Evolutionary conservation across 2,113 vertebrate genomes (phyloP).

Genomic region (Oreochromis tanganicae): DNA sequence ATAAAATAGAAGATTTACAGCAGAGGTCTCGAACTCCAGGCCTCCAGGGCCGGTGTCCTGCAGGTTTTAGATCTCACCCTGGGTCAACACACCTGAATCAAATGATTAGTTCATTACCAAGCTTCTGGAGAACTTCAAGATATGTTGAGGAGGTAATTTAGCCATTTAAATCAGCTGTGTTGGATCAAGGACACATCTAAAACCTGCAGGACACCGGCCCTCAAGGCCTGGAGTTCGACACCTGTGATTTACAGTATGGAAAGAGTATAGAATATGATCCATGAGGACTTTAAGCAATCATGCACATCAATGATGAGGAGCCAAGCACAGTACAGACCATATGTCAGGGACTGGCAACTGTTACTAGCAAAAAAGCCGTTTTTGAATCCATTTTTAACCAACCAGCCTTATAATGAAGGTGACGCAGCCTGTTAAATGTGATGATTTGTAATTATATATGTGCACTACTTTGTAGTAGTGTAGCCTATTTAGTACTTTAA

Average conservation of each 20-base stretch:
- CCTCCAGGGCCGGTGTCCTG: not conserved
- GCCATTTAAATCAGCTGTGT: not conserved
- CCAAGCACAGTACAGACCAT: not conserved
- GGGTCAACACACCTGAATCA: not conserved
- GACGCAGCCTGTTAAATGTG: not conserved
- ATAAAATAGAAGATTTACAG: not conserved
- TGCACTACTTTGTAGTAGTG: not conserved
- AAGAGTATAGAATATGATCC: not conserved
- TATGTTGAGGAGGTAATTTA: not conserved
- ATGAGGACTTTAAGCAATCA: not conserved
- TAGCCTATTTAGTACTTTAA: not conserved
- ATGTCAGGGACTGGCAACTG: not conserved
- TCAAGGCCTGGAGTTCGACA: not conserved
- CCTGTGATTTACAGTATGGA: not conserved
- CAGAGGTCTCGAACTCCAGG: not conserved
- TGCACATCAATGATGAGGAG: not conserved
- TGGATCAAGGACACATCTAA: not conserved
- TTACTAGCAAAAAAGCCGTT: accelerated
- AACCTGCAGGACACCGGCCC: not conserved
- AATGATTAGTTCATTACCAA: no score
- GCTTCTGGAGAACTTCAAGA: not conserved
- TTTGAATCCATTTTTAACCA: not conserved
- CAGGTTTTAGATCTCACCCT: not conserved
- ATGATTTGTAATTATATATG: not conserved
- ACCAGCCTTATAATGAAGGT: not conserved